phyloP scores from a whole-genome alignment of 2,888 invertebrate genomes.

The Lasioglossum calceatum region DNA sequence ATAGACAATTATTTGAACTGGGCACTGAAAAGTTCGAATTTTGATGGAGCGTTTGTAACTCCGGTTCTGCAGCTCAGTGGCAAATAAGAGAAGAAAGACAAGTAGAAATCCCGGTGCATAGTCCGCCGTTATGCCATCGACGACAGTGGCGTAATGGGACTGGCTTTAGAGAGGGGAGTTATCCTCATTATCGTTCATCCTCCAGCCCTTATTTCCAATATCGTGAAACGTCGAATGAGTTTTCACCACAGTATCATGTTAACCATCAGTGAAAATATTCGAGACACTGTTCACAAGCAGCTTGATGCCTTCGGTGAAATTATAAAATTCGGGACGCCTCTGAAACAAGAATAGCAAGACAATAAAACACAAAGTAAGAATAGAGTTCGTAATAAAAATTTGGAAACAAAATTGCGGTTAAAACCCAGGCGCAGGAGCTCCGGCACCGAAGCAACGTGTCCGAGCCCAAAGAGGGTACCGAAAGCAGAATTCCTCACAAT shows the following conservation, averaged over 20 bases:
- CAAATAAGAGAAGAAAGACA: constrained; percentile 48
- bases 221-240: not conserved
- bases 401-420: not conserved
- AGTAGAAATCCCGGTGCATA: constrained; percentile 52
- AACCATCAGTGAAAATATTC: not conserved
- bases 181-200: not conserved
- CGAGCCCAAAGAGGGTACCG: not conserved
- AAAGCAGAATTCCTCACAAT: not conserved
- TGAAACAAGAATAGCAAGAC: not conserved
- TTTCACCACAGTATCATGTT: not conserved
- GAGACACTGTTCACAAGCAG: no score
- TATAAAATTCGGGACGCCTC: not conserved
- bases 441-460: not conserved
- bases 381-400: not conserved
- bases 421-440: not conserved
- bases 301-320: not conserved
- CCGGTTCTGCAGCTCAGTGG: constrained; percentile 6
- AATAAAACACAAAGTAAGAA: not conserved
- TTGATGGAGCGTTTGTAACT: no score
- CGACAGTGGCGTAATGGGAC: constrained; percentile 43
- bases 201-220: not conserved
- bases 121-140: constrained; percentile 50
- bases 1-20: no score
- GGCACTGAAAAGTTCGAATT: no score
- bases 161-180: no score